Evolutionary conservation across 2,113 vertebrate genomes (phyloP), one percentile per base, ranked within the genome.

Genomic region (Campylorhamphus procurvoides): DNA sequence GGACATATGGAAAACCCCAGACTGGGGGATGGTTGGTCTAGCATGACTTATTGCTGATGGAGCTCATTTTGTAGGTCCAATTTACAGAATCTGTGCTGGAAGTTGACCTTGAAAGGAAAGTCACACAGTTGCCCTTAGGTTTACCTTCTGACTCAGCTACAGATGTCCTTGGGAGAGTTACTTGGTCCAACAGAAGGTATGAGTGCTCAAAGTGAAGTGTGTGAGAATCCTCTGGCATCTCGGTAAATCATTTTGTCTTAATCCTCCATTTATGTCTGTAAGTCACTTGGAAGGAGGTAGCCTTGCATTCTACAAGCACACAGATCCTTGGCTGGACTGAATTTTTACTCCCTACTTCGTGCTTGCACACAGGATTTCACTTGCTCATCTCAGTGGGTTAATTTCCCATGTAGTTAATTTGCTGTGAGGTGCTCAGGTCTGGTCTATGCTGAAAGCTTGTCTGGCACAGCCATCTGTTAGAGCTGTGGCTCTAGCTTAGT

Each of bases 371-470:
- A 9, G n/a, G 33, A 4, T 60, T 76, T 58, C 25, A 9, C n/a
- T 64, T 53, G 28, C 49, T 42, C 12, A 4, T 53, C 33, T 55
- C 0, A 0, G 28, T 53, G 59, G 9, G 49, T 15, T 79, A 37
- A n/a, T n/a, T 86, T 40, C 33, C 56, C 25, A 27, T 7, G 1
- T 28, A 0, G 0, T 50, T 42, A 63, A 39, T n/a, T 14, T 18
- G 23, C 76, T 81, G 11, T 23, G 88, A 86, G 56, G 29, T 90
- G 56, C 44, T 72, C 28, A 3, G 52, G 52, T 72, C 31, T 56
- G 73, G 22, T 68, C 52, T 60, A 1, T 3, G 7, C 59, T 59
- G 49, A 80, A 58, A 74, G 37, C 76, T 67, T 76, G 75, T 58
- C 78, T 83, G 63, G 24, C 66, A 14, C 14, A 73, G n/a, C 58